Percentiles rank a stretch among this genome's conserved stretches.
phyloP scores from a whole-genome alignment of 2,888 invertebrate species.

The Drosophila siamana region DNA sequence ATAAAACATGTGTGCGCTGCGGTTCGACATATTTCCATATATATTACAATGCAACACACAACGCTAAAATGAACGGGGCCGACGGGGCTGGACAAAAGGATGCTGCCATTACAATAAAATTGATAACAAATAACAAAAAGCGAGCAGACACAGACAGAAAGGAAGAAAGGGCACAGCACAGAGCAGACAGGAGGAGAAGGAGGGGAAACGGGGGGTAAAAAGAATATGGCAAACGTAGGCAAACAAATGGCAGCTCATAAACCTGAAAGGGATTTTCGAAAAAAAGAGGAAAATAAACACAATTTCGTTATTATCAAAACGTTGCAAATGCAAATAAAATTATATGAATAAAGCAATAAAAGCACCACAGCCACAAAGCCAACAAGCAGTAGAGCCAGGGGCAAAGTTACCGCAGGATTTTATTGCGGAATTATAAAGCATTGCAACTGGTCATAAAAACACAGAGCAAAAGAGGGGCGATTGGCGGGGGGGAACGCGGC shows the following conservation, averaged over 20 bases:
- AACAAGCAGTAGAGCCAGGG: slow-evolving; percentile 19
- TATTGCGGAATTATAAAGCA: slow-evolving; percentile 57
- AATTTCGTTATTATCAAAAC: slow-evolving; percentile 58
- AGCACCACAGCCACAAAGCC: slow-evolving; percentile 54
- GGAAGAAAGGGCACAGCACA: no score
- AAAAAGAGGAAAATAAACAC: slow-evolving; percentile 39
- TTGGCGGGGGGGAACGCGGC: background rate
- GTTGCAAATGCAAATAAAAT: slow-evolving; percentile 65
- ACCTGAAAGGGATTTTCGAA: slow-evolving; percentile 51
- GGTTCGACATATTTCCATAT: slow-evolving; percentile 30
- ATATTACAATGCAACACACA: slow-evolving; percentile 34
- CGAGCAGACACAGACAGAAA: background rate
- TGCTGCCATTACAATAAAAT: slow-evolving; percentile 51
- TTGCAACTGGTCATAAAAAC: slow-evolving; percentile 45
- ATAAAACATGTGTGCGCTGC: slow-evolving; percentile 14
- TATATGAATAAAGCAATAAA: slow-evolving; percentile 64
- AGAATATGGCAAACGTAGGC: slow-evolving; percentile 32
- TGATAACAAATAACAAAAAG: slow-evolving; percentile 48
- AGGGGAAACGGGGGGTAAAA: background rate
- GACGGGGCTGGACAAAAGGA: slow-evolving; percentile 17
- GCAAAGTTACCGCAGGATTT: slow-evolving; percentile 34
- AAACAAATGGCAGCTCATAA: slow-evolving; percentile 58
- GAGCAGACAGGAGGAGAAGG: background rate
- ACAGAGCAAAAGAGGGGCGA: background rate
- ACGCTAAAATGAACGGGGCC: background rate